Evolutionary conservation across 2,888 invertebrate genomes (phyloP).

Genomic region (Microctonus brassicae): DNA sequence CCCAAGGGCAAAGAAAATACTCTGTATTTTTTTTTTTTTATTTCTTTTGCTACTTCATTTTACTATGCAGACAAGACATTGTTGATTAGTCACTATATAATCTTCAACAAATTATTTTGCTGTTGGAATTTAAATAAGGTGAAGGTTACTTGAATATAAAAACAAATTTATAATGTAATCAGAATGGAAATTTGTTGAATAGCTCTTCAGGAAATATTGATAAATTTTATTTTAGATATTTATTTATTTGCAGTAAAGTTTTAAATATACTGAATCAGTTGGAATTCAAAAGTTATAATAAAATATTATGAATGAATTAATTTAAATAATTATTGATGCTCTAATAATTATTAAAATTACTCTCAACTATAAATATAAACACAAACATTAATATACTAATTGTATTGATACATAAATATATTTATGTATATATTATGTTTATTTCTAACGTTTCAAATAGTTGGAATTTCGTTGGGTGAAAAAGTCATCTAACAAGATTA

Average conservation of each 20-base stretch:
- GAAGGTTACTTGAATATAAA: neutral
- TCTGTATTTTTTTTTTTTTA: slow-evolving; percentile 25
- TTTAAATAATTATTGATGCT: no score
- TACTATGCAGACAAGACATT: neutral
- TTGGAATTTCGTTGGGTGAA: slow-evolving; percentile 4
- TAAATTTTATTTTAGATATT: no score
- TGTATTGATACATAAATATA: neutral
- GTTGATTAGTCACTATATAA: slow-evolving; percentile 14
- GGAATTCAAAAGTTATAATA: no score
- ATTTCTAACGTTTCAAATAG: neutral
- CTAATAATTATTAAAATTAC: no score
- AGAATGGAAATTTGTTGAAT: no score
- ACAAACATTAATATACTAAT: no score
- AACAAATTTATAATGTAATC: no score
- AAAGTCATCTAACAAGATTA: slow-evolving; percentile 34
- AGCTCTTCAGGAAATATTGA: no score
- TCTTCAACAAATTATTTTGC: neutral
- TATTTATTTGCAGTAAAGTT: neutral
- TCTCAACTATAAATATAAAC: no score
- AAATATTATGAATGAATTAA: no score
- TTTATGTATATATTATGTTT: neutral
- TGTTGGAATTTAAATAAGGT: neutral
- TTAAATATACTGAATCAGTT: no score
- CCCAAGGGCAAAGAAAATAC: neutral
- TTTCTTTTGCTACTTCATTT: slow-evolving; percentile 19